Evolutionary conservation across 2,888 invertebrate species (phyloP).

Genomic region (Drosophila vallismaia): DNA sequence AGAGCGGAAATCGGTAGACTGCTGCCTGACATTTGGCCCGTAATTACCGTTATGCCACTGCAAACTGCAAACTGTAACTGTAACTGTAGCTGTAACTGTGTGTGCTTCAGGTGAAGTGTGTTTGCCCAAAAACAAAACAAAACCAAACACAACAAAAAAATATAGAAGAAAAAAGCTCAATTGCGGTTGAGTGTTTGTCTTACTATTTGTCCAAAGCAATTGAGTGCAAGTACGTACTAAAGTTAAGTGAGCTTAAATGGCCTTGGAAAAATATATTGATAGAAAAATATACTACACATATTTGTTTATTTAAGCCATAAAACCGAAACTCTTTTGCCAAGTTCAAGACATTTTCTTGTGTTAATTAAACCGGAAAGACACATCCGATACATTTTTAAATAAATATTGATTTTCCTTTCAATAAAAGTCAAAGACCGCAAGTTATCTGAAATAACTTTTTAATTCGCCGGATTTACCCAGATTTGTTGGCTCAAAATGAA

Average conservation of each 20-base stretch:
- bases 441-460: neutral
- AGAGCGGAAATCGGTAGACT: slow-evolving; percentile 67
- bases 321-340: neutral
- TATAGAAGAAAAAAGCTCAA: slow-evolving; percentile 12
- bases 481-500: no score
- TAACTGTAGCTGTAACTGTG: neutral
- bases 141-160: slow-evolving; percentile 15
- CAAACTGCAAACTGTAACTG: slow-evolving; percentile 25
- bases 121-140: slow-evolving; percentile 29
- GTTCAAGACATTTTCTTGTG: slow-evolving; percentile 67
- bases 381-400: neutral
- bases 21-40: slow-evolving; percentile 60
- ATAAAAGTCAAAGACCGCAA: neutral
- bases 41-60: slow-evolving; percentile 65
- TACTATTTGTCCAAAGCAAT: slow-evolving; percentile 10
- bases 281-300: neutral
- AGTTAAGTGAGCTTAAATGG: neutral
- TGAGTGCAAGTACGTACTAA: slow-evolving; percentile 1
- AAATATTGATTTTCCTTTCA: slow-evolving; percentile 33
- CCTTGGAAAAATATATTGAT: neutral
- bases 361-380: slow-evolving; percentile 60
- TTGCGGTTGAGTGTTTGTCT: slow-evolving; percentile 59
- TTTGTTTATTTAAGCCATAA: neutral
- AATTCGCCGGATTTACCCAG: neutral
- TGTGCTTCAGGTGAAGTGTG: slow-evolving; percentile 31